Conservation (phyloP, 2,888 invertebrate species). For the Julus scanicus region DNA sequence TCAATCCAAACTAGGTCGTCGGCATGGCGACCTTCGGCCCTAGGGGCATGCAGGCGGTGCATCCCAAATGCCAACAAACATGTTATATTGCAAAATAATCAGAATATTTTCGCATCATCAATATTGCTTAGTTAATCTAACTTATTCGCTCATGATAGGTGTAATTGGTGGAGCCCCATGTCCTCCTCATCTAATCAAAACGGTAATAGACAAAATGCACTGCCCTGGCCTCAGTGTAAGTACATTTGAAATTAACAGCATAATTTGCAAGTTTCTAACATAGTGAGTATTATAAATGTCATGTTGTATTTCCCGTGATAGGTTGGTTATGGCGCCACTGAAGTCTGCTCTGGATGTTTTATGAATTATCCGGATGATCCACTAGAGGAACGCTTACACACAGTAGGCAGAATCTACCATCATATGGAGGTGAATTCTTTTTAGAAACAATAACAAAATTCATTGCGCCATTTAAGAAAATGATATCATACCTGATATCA, state of each 20-base stretch:
- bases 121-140: background rate
- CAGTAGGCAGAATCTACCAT: background rate
- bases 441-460: background rate
- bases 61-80: too few relatives aligned
- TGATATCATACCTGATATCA: too few relatives aligned
- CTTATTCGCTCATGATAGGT: slow-evolving; percentile 66
- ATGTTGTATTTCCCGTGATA: background rate
- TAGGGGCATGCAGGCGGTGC: too few relatives aligned
- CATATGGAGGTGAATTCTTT: background rate
- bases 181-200: slow-evolving; percentile 9
- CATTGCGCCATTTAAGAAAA: too few relatives aligned
- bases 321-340: slow-evolving; percentile 5
- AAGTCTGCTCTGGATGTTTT: background rate
- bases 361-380: background rate
- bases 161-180: slow-evolving; percentile 64
- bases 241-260: too few relatives aligned
- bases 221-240: background rate
- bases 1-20: too few relatives aligned
- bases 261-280: too few relatives aligned
- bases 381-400: background rate
- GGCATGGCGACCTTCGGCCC: too few relatives aligned
- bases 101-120: too few relatives aligned
- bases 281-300: too few relatives aligned
- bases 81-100: too few relatives aligned
- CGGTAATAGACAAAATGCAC: background rate